Evolutionary conservation across 2,797 vertebrate genomes (phyloP).

Genomic region (Halcyon smyrnensis): DNA sequence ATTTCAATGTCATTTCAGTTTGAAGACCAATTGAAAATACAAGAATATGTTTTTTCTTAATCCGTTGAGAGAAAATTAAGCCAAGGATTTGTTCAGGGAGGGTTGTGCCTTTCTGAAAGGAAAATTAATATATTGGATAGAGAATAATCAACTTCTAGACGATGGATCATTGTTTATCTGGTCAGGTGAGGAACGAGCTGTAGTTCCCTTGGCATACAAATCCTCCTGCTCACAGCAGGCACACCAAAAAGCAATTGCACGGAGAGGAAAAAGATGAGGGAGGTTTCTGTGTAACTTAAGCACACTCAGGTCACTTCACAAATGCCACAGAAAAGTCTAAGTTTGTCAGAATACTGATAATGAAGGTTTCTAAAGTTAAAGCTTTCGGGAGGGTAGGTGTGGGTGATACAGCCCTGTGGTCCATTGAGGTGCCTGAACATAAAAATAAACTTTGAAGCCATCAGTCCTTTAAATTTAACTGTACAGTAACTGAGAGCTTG

Average conservation of each 20-base stretch:
- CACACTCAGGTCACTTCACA: background rate
- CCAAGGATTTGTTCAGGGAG: background rate
- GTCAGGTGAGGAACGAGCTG: background rate
- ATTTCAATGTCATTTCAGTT: background rate
- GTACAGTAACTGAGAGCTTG: slow-evolving; percentile 1
- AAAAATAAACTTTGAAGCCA: slow-evolving; percentile 28
- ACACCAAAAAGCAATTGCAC: background rate
- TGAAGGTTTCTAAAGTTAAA: background rate
- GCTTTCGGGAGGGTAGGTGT: background rate
- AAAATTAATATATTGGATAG: background rate
- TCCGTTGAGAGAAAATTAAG: background rate
- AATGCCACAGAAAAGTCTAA: background rate
- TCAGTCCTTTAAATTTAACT: slow-evolving; percentile 3
- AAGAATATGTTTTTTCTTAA: background rate
- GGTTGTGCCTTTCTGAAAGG: background rate
- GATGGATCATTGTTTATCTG: background rate
- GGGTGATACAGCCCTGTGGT: background rate
- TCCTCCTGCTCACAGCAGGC: background rate
- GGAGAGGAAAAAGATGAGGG: background rate
- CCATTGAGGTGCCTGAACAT: background rate
- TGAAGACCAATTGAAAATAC: slow-evolving; percentile 3
- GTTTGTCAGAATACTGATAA: background rate
- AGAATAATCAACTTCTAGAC: slow-evolving; percentile 16
- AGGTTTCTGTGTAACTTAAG: background rate
- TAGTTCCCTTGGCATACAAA: background rate